A percentile compares a stretch with the other conserved stretches of the same genome.
phyloP scores from a whole-genome alignment of 2,888 invertebrate species.

The Ceraclea dissimilis region DNA sequence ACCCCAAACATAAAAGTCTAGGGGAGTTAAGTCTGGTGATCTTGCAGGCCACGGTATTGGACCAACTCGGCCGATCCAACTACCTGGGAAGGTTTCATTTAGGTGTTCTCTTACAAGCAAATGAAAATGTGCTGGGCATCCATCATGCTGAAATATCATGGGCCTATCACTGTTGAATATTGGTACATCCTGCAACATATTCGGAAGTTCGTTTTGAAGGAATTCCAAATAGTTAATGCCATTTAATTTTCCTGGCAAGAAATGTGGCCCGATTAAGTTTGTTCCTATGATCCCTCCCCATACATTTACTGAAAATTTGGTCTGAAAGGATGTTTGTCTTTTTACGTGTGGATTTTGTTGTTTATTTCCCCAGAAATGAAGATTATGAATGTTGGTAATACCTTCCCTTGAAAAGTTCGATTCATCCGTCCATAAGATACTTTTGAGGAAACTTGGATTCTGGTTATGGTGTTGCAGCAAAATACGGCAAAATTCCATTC shows the following conservation, averaged over 20 bases:
- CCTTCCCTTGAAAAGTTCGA: not conserved
- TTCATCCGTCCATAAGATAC: not conserved
- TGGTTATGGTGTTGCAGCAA: too few species aligned
- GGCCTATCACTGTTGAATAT: too few species aligned
- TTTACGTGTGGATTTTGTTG: not conserved
- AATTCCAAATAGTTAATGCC: too few species aligned
- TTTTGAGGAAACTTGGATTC: not conserved
- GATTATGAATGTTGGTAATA: not conserved
- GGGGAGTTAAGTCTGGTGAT: not conserved
- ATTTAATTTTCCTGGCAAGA: too few species aligned
- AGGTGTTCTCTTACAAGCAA: not conserved
- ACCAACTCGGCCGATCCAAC: not conserved
- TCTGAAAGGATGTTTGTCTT: not conserved
- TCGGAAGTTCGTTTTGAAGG: too few species aligned
- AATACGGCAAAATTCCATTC: not conserved
- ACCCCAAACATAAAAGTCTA: not conserved
- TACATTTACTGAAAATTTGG: not conserved
- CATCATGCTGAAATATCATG: too few species aligned
- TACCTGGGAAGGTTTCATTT: not conserved
- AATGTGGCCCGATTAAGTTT: not conserved
- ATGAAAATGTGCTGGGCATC: not conserved
- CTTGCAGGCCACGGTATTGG: not conserved
- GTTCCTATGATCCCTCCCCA: not conserved
- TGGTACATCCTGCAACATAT: too few species aligned
- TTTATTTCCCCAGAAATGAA: too few species aligned